A percentile compares a stretch with the other conserved stretches of the same genome.
Evolutionary conservation across 2,797 vertebrate species (phyloP).

Genomic region (Petrocephalus schoutedeni): DNA sequence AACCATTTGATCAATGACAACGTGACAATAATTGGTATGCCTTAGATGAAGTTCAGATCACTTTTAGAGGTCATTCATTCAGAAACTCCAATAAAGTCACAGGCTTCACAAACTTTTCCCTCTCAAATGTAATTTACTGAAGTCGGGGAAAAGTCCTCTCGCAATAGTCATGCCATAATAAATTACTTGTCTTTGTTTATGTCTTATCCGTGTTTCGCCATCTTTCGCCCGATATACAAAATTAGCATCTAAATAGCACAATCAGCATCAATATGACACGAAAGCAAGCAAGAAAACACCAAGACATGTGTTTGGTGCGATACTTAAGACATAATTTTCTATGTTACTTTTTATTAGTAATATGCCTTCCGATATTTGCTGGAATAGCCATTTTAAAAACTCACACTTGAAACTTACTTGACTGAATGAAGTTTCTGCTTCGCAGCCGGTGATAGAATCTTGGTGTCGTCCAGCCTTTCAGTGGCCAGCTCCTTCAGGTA

Average conservation of each 20-base stretch:
- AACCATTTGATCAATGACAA: neutral
- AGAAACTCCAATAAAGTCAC: neutral
- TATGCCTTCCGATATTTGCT: neutral
- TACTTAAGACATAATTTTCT: neutral
- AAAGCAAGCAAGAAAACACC: neutral
- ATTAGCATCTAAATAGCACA: neutral
- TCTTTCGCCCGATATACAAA: neutral
- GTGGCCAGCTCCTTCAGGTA: constrained; percentile 49
- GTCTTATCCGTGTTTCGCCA: neutral
- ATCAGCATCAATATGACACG: neutral
- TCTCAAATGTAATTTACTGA: neutral
- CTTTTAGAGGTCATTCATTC: neutral
- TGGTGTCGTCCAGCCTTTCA: constrained; percentile 41
- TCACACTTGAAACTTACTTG: neutral
- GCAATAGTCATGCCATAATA: neutral
- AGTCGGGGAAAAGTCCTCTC: neutral
- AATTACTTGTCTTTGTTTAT: neutral
- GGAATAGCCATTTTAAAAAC: neutral
- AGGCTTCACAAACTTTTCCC: neutral
- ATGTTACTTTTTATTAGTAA: neutral
- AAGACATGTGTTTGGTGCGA: neutral
- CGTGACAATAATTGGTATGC: neutral
- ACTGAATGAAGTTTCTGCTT: constrained; percentile 36
- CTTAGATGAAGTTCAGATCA: neutral
- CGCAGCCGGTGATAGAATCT: constrained; percentile 37